phyloP scores from a whole-genome alignment of 2,888 invertebrate species.

The Rapana venosa region DNA sequence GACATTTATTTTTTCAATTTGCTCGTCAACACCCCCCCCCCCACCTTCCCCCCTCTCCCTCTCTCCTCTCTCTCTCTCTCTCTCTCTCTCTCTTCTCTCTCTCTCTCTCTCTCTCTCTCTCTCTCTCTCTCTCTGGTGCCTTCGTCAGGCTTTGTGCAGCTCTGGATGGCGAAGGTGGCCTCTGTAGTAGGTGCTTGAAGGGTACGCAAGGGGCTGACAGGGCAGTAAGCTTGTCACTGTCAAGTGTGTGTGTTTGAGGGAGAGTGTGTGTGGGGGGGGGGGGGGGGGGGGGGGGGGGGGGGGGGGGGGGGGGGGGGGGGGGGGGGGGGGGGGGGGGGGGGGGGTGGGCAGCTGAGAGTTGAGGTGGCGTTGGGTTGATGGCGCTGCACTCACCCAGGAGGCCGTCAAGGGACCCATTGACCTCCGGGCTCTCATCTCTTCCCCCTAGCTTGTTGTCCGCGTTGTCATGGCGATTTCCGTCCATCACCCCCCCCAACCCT shows the following conservation, averaged over 20 bases:
- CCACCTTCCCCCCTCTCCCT: too few species aligned
- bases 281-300: neutral
- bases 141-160: constrained; percentile 13
- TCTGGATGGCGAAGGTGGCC: neutral
- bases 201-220: neutral
- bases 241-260: too few species aligned
- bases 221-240: too few species aligned
- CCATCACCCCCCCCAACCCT: constrained; percentile 7
- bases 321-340: neutral
- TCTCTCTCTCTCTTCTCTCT: too few species aligned
- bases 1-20: too few species aligned
- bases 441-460: constrained; percentile 25
- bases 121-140: neutral
- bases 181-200: constrained; percentile 28
- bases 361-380: constrained; percentile 18
- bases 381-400: neutral
- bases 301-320: neutral
- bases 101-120: too few species aligned
- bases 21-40: too few species aligned
- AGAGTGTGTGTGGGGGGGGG: too few species aligned
- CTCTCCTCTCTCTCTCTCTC: too few species aligned
- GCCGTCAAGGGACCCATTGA: constrained; percentile 33
- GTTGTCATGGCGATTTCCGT: constrained; percentile 29
- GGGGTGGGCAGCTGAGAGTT: neutral
- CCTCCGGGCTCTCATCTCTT: neutral